These are phyloP conservation scores for Lepidothrix coronata DNA, from an alignment of 2,113 vertebrate species.

Conservation along the genomic window DNA sequence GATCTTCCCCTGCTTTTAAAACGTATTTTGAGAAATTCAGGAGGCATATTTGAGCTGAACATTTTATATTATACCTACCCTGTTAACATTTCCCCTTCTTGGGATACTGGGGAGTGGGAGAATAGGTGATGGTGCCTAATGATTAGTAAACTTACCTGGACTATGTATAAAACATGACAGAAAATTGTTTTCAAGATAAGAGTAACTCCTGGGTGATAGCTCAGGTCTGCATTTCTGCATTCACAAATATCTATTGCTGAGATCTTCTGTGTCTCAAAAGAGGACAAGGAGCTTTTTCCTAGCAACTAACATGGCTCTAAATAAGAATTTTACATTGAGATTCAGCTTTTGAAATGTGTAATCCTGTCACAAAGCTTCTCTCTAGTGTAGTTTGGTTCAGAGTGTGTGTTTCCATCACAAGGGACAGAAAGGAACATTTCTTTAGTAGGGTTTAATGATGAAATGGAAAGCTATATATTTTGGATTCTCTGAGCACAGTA, in stretches of 20 bases:
- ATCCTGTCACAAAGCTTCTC: not conserved
- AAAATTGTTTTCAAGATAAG: not conserved
- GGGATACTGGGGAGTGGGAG: not conserved
- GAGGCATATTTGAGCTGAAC: not conserved
- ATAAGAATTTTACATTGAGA: not conserved
- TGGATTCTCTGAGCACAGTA: not conserved
- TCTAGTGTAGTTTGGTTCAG: not conserved
- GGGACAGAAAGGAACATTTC: not conserved
- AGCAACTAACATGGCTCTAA: not conserved
- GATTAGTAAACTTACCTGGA: not conserved
- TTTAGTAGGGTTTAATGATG: not conserved
- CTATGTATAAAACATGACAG: not conserved
- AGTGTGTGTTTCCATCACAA: not conserved
- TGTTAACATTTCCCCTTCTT: not conserved
- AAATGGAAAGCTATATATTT: not conserved
- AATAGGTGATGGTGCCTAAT: not conserved
- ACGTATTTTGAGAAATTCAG: not conserved
- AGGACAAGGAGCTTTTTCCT: not conserved
- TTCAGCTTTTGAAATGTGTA: not conserved
- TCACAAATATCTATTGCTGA: not conserved
- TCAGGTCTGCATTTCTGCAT: not conserved
- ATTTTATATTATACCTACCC: not conserved
- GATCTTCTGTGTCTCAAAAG: not conserved
- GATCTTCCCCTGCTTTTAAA: not conserved
- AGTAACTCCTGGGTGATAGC: not conserved